Percentiles rank a stretch among this genome's conserved stretches.
These are phyloP conservation scores for Agrilus cyanescens DNA, from an alignment of 2,888 invertebrate species.

Conservation along the genomic window DNA sequence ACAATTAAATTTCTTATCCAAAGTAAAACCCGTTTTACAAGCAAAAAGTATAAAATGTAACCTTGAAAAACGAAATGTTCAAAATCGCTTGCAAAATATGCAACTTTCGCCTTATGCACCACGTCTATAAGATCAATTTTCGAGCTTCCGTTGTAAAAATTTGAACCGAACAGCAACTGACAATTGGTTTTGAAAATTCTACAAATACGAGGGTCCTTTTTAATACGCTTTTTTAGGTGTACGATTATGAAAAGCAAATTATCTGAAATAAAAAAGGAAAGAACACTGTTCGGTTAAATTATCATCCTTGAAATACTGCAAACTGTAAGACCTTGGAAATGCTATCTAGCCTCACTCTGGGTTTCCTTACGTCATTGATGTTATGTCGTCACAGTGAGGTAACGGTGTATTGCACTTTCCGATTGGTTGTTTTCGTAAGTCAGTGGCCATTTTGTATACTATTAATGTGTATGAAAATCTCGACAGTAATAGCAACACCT, in stretches of 20 bases:
- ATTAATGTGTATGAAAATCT: slow-evolving; percentile 37
- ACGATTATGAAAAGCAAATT: not conserved
- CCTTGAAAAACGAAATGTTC: slow-evolving; percentile 16
- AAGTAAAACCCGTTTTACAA: not conserved
- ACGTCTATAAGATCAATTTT: slow-evolving; percentile 5
- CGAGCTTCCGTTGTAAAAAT: slow-evolving; percentile 2
- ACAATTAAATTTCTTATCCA: not conserved
- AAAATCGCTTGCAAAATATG: slow-evolving; percentile 10
- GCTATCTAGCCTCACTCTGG: slow-evolving; percentile 32
- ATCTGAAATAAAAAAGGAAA: slow-evolving; percentile 1
- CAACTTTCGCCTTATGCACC: slow-evolving; percentile 6
- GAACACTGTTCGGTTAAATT: slow-evolving; percentile 4
- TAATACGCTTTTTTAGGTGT: not conserved
- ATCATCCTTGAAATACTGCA: slow-evolving; percentile 17
- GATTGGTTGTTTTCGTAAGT: slow-evolving; percentile 32
- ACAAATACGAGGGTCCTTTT: not conserved
- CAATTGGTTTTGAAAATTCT: not conserved
- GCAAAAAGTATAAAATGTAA: slow-evolving; percentile 10
- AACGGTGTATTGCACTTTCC: slow-evolving; percentile 23
- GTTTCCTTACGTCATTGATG: slow-evolving; percentile 33
- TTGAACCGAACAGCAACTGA: slow-evolving; percentile 6
- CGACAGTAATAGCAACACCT: slow-evolving; percentile 22
- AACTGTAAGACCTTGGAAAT: slow-evolving; percentile 35
- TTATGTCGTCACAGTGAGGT: slow-evolving; percentile 34
- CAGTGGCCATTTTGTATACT: slow-evolving; percentile 58